Percentiles rank a stretch among this genome's conserved stretches.
Conservation (phyloP, 2,888 invertebrate genomes). For the Drosophila tripunctata region DNA sequence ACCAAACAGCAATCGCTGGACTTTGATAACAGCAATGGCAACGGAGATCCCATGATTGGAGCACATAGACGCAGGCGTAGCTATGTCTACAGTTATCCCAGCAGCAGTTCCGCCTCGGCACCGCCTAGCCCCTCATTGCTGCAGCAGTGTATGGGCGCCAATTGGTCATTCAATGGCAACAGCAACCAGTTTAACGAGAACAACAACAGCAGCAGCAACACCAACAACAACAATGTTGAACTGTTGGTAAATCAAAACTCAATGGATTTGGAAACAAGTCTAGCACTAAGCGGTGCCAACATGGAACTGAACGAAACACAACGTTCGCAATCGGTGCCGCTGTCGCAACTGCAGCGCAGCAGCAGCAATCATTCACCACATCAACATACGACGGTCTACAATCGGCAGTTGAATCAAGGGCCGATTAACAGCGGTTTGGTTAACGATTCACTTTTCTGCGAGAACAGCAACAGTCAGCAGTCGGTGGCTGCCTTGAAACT, state of each 20-base stretch:
- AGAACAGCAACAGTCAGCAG: conserved; percentile 80
- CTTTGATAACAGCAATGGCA: conserved; percentile 63
- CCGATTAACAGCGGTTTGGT: conserved; percentile 11
- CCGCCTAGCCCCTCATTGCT: conserved; percentile 87
- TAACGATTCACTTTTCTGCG: conserved; percentile 67
- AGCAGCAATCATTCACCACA: conserved; percentile 76
- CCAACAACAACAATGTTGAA: conserved; percentile 82
- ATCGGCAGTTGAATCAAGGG: conserved; percentile 62
- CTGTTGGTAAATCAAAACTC: conserved; percentile 80
- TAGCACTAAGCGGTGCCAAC: conserved; percentile 59
- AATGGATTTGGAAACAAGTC: conserved; percentile 81
- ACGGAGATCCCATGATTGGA: conserved; percentile 82
- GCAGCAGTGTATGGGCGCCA: conserved; percentile 68
- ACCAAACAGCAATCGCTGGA: conserved; percentile 82
- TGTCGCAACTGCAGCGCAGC: conserved; percentile 83
- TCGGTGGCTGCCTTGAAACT: conserved; percentile 59
- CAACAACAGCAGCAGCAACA: conserved; percentile 61
- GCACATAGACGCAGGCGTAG: conserved; percentile 76
- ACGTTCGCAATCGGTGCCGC: conserved; percentile 92
- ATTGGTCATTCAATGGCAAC: conserved; percentile 51
- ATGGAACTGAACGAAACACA: conserved; percentile 70
- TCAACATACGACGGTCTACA: conserved; percentile 78
- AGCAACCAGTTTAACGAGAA: conserved; percentile 30
- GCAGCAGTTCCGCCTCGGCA: conserved; percentile 85
- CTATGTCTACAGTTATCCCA: conserved; percentile 70